phyloP scores from a whole-genome alignment of 2,113 vertebrate species.

The Pseudopodoces humilis region DNA sequence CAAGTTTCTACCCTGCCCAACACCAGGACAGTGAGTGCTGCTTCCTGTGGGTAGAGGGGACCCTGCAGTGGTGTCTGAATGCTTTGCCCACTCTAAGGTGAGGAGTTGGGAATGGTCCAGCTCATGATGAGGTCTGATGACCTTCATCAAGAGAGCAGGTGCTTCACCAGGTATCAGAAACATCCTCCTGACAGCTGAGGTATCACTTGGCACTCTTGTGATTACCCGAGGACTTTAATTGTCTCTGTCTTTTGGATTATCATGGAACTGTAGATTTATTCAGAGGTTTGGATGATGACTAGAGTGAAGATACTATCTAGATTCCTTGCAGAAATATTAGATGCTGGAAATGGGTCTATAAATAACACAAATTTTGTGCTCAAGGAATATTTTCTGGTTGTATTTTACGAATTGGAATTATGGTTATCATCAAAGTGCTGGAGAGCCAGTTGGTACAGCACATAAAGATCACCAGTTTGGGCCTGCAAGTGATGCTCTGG shows the following conservation, averaged over 20 bases:
- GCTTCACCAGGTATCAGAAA: background rate
- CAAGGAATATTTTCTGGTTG: background rate
- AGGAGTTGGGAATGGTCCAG: background rate
- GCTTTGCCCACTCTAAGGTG: background rate
- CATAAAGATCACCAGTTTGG: background rate
- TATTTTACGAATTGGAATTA: background rate
- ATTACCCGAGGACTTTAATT: background rate
- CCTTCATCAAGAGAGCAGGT: background rate
- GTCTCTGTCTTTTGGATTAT: background rate
- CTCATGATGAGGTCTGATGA: background rate
- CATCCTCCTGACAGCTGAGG: rapidly evolving
- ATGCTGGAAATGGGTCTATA: background rate
- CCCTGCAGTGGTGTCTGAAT: background rate
- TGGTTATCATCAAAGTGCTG: background rate
- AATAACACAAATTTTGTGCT: background rate
- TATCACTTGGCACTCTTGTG: background rate
- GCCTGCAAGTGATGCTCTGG: background rate
- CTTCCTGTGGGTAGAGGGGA: background rate
- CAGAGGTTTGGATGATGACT: background rate
- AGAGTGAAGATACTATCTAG: background rate
- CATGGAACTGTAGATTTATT: background rate
- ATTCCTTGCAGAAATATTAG: background rate
- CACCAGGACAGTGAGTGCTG: background rate
- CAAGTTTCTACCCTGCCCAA: background rate
- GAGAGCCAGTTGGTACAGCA: background rate